These are phyloP conservation scores for Proterorhinus semilunaris DNA, from an alignment of 2,113 vertebrate genomes.

Conservation along the genomic window DNA sequence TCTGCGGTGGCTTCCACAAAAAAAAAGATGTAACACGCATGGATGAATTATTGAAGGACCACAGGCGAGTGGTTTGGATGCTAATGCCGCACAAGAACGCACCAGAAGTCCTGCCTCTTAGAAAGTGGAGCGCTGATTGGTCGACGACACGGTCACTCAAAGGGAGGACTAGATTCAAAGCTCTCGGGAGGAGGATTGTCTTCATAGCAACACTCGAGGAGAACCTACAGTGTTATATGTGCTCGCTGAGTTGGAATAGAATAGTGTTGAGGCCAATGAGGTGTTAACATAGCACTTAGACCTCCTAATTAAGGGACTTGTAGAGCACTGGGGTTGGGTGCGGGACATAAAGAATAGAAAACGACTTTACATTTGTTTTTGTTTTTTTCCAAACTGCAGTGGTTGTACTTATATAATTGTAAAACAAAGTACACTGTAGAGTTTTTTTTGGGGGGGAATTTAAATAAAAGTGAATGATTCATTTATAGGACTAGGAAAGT, in stretches of 20 bases:
- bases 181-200: constrained; percentile 55
- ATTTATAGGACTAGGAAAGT: too few relatives aligned
- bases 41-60: constrained; percentile 71
- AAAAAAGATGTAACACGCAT: constrained; percentile 61
- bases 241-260: constrained; percentile 54
- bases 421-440: constrained; percentile 3
- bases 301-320: constrained; percentile 56
- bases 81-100: constrained; percentile 49
- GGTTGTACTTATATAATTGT: too few relatives aligned
- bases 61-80: constrained; percentile 66
- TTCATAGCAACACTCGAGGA: constrained; percentile 59
- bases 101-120: constrained; percentile 35
- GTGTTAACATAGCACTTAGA: constrained; percentile 43
- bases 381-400: too few relatives aligned
- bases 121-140: constrained; percentile 43
- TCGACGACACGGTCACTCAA: constrained; percentile 23
- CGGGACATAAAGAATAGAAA: too few relatives aligned
- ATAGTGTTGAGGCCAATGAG: constrained; percentile 52
- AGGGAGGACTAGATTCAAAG: constrained; percentile 50
- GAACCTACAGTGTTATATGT: constrained; percentile 33
- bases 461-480: too few relatives aligned
- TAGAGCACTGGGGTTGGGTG: not conserved
- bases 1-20: constrained; percentile 51
- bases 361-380: too few relatives aligned
- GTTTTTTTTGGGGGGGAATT: not conserved